A percentile compares a stretch with the other conserved stretches of the same genome.
Evolutionary conservation across 2,888 invertebrate species (phyloP).

Genomic region (Agrochola macilenta): DNA sequence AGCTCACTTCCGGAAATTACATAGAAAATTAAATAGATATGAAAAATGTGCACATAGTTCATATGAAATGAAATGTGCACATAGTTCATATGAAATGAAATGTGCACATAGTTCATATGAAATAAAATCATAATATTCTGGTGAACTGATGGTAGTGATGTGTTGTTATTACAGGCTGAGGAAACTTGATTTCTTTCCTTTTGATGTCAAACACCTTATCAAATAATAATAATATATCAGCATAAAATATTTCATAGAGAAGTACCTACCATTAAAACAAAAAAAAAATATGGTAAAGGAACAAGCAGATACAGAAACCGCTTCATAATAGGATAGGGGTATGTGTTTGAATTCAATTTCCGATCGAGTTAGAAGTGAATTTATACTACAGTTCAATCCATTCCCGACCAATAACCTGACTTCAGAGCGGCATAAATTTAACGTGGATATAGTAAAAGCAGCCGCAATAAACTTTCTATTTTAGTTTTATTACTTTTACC

Average conservation of each 20-base stretch:
- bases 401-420: constrained; percentile 69
- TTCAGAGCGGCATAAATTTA: constrained; percentile 71
- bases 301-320: constrained; percentile 29
- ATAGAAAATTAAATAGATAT: constrained; percentile 10
- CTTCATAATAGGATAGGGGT: constrained; percentile 42
- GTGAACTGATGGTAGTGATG: too few relatives aligned
- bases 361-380: constrained; percentile 67
- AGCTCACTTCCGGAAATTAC: constrained; percentile 28
- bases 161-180: not conserved
- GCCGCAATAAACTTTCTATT: constrained; percentile 77
- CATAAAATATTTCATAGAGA: not conserved
- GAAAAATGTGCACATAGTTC: not conserved
- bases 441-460: constrained; percentile 73
- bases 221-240: not conserved
- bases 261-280: not conserved
- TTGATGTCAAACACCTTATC: too few relatives aligned
- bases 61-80: not conserved
- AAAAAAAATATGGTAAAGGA: constrained; percentile 13
- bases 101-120: not conserved
- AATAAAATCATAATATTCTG: not conserved
- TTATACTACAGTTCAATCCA: constrained; percentile 71
- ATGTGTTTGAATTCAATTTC: constrained; percentile 69
- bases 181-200: not conserved
- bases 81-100: not conserved
- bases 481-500: constrained; percentile 74